A percentile compares a stretch with the other conserved stretches of the same genome.
Evolutionary conservation across 2,888 invertebrate species (phyloP).

Genomic region (Cinara cedri): DNA sequence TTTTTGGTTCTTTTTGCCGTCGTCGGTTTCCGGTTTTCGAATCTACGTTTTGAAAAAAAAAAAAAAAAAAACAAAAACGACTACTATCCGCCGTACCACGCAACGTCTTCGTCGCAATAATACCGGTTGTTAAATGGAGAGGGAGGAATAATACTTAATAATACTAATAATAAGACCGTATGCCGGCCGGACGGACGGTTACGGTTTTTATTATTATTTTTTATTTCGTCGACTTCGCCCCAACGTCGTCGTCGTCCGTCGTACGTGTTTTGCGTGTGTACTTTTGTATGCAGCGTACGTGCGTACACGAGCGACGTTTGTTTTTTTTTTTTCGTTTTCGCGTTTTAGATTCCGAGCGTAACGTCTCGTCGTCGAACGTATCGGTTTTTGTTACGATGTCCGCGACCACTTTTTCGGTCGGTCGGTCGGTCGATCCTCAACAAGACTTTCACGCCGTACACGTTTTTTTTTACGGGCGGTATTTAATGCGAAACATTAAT

Average conservation of each 20-base stretch:
- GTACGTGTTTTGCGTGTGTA: background rate
- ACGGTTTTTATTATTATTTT: too few species aligned
- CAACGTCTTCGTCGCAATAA: background rate
- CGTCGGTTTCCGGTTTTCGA: conserved; percentile 40
- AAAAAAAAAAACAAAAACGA: conserved; percentile 7
- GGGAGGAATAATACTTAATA: background rate
- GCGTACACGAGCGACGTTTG: background rate
- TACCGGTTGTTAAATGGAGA: conserved; percentile 17
- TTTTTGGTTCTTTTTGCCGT: background rate
- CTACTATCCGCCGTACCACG: background rate
- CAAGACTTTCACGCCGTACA: too few species aligned
- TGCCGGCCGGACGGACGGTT: background rate
- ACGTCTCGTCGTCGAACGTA: too few species aligned
- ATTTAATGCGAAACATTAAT: too few species aligned
- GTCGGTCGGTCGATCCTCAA: too few species aligned
- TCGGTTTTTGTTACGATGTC: too few species aligned
- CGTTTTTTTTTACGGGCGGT: too few species aligned
- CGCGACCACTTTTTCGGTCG: too few species aligned
- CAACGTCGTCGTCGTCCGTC: too few species aligned
- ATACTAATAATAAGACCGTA: conserved; percentile 21
- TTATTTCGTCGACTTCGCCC: conserved; percentile 12
- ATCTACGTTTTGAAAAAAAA: conserved; percentile 21
- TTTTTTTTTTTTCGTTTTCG: too few species aligned
- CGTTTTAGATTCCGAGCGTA: too few species aligned
- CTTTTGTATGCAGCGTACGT: background rate